Conservation (phyloP, 2,888 invertebrate species). For the Caenorhabditis sp. region DNA sequence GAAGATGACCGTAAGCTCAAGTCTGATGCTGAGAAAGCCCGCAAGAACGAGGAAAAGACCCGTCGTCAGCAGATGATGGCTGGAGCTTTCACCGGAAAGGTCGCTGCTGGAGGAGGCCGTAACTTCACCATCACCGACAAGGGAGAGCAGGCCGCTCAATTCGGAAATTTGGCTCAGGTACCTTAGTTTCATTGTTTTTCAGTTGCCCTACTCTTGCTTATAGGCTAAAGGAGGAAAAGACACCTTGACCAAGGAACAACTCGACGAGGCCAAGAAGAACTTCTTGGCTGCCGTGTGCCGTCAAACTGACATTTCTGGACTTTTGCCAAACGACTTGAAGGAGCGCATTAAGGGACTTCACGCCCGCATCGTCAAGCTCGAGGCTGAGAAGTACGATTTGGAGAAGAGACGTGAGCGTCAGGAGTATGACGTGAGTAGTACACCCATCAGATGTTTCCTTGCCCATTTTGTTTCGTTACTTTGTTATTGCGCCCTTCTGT, state of each 20-base stretch:
- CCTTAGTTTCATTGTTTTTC: neutral
- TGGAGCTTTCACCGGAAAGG: constrained; percentile 79
- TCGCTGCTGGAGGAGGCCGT: constrained; percentile 70
- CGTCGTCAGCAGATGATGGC: constrained; percentile 83
- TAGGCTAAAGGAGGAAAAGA: constrained; percentile 58
- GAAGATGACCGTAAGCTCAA: constrained; percentile 77
- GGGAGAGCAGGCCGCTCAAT: constrained; percentile 74
- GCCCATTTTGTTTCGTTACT: neutral
- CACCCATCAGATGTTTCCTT: too few species aligned
- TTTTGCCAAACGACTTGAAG: constrained; percentile 82
- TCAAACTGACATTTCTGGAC: constrained; percentile 78
- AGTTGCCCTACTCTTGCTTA: neutral
- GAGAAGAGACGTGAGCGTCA: constrained; percentile 83
- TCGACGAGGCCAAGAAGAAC: constrained; percentile 79
- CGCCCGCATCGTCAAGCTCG: constrained; percentile 81
- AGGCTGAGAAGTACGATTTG: constrained; percentile 83
- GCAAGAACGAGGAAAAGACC: constrained; percentile 83
- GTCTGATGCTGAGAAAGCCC: constrained; percentile 77
- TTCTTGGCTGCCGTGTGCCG: constrained; percentile 80
- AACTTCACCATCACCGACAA: constrained; percentile 79
- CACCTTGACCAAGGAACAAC: constrained; percentile 75
- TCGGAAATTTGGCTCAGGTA: constrained; percentile 74
- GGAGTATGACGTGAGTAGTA: constrained; percentile 80
- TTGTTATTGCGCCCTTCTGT: neutral
- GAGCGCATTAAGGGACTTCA: constrained; percentile 82